Percentiles rank a stretch among this genome's conserved stretches.
Conservation (phyloP, 2,888 invertebrate genomes). For the Troides oblongomaculatus region DNA sequence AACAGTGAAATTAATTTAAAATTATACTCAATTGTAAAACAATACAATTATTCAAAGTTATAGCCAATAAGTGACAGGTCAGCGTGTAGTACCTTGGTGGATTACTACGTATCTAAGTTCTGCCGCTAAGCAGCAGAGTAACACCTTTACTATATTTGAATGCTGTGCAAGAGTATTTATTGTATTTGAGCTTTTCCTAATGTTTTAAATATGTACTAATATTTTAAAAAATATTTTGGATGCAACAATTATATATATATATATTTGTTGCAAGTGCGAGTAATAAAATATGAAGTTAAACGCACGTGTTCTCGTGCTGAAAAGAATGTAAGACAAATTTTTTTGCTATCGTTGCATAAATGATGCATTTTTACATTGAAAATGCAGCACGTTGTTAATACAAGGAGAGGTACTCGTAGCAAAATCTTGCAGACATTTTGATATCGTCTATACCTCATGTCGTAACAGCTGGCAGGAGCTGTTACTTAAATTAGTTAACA, state of each 20-base stretch:
- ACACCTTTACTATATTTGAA: neutral
- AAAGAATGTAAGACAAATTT: too few relatives aligned
- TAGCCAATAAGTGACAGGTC: neutral
- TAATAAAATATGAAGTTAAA: too few relatives aligned
- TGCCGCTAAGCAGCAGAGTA: neutral
- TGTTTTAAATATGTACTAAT: too few relatives aligned
- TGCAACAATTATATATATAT: too few relatives aligned
- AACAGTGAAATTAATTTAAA: neutral
- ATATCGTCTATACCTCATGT: conserved; percentile 47
- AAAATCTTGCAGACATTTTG: conserved; percentile 46
- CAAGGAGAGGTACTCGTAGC: neutral
- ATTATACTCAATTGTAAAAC: neutral
- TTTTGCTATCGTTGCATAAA: conserved; percentile 11
- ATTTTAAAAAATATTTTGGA: too few relatives aligned
- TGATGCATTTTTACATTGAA: conserved; percentile 7
- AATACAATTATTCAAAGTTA: neutral
- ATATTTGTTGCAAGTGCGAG: too few relatives aligned
- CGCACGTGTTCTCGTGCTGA: too few relatives aligned
- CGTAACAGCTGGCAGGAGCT: conserved; percentile 75
- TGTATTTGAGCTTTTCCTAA: too few relatives aligned
- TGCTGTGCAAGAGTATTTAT: neutral
- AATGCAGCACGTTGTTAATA: conserved; percentile 35
- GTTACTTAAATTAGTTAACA: conserved; percentile 80
- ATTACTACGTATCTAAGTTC: neutral
- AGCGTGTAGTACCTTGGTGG: neutral